Evolutionary conservation across 2,797 vertebrate species (phyloP).

Genomic region (Cyclura pinguis): DNA sequence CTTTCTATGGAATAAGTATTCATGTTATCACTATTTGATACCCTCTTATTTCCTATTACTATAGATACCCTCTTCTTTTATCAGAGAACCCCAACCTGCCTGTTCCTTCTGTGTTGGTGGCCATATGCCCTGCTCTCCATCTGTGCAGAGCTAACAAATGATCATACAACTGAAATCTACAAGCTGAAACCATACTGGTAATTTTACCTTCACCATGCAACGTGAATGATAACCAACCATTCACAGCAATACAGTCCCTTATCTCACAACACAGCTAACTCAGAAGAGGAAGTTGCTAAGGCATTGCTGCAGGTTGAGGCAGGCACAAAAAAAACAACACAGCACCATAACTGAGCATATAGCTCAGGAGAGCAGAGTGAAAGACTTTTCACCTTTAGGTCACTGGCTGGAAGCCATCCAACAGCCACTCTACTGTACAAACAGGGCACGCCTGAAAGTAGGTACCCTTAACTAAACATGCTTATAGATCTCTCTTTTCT

Average conservation of each 20-base stretch:
- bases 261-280: too few species aligned
- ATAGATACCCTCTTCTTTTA: not conserved
- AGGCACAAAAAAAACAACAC: not conserved
- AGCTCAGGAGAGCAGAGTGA: not conserved
- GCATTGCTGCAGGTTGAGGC: too few species aligned
- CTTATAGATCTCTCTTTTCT: not conserved
- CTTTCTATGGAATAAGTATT: not conserved
- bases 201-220: conserved; percentile 57
- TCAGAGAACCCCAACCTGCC: not conserved
- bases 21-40: not conserved
- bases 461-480: not conserved
- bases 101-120: not conserved
- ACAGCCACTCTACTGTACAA: conserved; percentile 3
- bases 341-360: conserved; percentile 10
- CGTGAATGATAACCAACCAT: conserved; percentile 44
- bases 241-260: not conserved
- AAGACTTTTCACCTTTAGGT: conserved; percentile 66
- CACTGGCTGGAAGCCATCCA: conserved; percentile 67
- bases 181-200: conserved; percentile 49
- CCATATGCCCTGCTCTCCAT: not conserved
- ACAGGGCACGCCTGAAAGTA: conserved; percentile 10
- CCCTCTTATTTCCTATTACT: not conserved
- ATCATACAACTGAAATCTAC: not conserved
- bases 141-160: not conserved
- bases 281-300: too few species aligned